Conservation (phyloP, 2,888 invertebrate genomes). For the Amblyjoppa proteus region DNA sequence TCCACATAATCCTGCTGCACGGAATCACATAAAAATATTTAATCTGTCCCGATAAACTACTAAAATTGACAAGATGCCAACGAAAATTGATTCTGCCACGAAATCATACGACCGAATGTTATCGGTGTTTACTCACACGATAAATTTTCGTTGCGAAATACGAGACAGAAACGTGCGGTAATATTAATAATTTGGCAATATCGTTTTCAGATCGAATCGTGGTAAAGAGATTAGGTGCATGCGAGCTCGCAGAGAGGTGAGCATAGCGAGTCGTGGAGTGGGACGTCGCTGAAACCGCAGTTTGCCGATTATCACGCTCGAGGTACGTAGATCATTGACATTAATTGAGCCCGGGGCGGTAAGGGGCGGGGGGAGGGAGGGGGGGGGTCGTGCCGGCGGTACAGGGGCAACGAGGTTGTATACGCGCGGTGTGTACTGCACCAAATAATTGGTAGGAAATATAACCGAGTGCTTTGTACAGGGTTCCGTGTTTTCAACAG, state of each 20-base stretch:
- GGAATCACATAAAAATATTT: background rate
- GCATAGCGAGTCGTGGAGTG: conserved; percentile 9
- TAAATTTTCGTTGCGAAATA: background rate
- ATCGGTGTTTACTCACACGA: background rate
- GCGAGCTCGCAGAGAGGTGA: conserved; percentile 41
- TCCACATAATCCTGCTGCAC: background rate
- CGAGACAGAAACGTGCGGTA: background rate
- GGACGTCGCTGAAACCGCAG: conserved; percentile 49
- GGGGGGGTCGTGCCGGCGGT: conserved; percentile 6
- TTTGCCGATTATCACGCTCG: conserved; percentile 68
- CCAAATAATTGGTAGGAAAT: conserved; percentile 62
- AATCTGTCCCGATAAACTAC: background rate
- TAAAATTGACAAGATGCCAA: background rate
- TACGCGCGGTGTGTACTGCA: conserved; percentile 51
- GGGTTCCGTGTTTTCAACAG: conserved; percentile 50
- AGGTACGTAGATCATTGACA: conserved; percentile 65
- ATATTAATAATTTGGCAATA: conserved; percentile 1
- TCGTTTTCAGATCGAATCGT: conserved; percentile 16
- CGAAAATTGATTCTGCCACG: background rate
- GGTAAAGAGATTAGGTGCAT: conserved; percentile 7
- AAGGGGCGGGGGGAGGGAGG: conserved; percentile 59
- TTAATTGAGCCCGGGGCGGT: conserved; percentile 56
- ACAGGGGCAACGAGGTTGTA: conserved; percentile 35
- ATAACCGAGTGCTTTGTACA: conserved; percentile 42
- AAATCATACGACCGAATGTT: background rate